Evolutionary conservation across 2,113 vertebrate species (phyloP), one percentile per base, ranked within the genome.

Genomic region (Hiodon alosoides): DNA sequence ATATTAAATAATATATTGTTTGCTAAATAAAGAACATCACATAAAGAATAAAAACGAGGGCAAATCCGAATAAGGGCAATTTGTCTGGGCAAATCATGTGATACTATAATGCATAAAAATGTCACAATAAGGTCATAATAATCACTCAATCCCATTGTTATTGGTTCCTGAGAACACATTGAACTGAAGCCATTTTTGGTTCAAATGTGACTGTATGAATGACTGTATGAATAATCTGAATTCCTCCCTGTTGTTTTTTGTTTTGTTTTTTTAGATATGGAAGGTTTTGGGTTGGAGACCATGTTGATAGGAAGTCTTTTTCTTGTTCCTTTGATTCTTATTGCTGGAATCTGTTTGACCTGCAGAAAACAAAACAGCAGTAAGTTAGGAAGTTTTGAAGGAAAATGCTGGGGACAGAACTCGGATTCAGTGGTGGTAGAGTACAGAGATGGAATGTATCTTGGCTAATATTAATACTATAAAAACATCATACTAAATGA

Each of bases 241-340:
- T 54, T 69, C 13, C 54, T 58, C 66, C 14, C 46, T 50, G 4
- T 54, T 62, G 2, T 17, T 70, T 31, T 14, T 4, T 13, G 47
- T 68, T 14, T 69, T 17, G n/a, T 69, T n/a, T 53, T 9, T 53
- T 7, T 69, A 69, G 69, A 17, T 4, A 70, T 70, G 69, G 69
- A 70, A 55, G 11, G 16, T 7, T 31, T n/a, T 17, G 52, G 17
- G n/a, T 17, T 70, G 69, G 69, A 55, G 14, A 55, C 69, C 69
- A 55, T 16, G 5, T 55, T 55, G 51, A 8, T 70, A 16, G 69
- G 52, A 55, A 53, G n/a, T 17, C 51, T 70, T 10, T 14, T 55
- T 17, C 14, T 70, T 14, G 51, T 70, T 52, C 69, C 69, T 57
- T n/a, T 55, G 7, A 17, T 57, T 46, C 53, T 70, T 17, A 11